A percentile compares a stretch with the other conserved stretches of the same genome.
phyloP scores from a whole-genome alignment of 2,797 vertebrate species.

The Pitangus sulphuratus region DNA sequence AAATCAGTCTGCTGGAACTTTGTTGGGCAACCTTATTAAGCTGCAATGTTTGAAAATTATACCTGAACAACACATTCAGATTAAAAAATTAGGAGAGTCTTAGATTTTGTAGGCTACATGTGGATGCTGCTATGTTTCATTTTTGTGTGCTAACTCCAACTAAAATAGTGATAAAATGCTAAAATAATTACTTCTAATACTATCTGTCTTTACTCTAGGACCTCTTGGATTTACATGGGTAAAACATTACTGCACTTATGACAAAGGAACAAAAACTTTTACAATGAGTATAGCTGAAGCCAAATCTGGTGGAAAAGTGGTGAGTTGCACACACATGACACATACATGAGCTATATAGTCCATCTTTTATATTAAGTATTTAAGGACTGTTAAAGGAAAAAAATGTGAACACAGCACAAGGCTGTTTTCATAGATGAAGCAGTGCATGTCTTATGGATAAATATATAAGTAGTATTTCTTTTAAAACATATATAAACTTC shows the following conservation, averaged over 20 bases:
- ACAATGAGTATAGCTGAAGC: constrained; percentile 92
- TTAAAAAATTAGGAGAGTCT: not conserved
- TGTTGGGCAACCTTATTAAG: not conserved
- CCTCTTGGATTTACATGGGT: constrained; percentile 94
- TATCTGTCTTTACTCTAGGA: constrained; percentile 75
- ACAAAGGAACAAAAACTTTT: constrained; percentile 94
- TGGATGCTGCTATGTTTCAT: not conserved
- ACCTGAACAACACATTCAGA: not conserved
- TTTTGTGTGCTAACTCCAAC: not conserved
- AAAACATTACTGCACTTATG: constrained; percentile 95
- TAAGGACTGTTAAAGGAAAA: not conserved
- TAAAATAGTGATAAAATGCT: not conserved
- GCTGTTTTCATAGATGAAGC: not conserved
- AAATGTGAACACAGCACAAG: not conserved
- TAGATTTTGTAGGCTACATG: not conserved
- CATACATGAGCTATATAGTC: not conserved
- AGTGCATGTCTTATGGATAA: not conserved
- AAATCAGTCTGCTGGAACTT: not conserved
- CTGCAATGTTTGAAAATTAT: not conserved
- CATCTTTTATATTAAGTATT: not conserved
- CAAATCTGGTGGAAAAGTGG: constrained; percentile 92
- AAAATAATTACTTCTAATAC: not conserved
- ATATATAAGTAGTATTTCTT: not conserved
- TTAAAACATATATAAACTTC: not conserved
- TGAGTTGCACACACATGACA: constrained; percentile 59